These are phyloP conservation scores for Nyctalus aviator DNA, from an alignment of 2,797 vertebrate species.

Conservation along the genomic window DNA sequence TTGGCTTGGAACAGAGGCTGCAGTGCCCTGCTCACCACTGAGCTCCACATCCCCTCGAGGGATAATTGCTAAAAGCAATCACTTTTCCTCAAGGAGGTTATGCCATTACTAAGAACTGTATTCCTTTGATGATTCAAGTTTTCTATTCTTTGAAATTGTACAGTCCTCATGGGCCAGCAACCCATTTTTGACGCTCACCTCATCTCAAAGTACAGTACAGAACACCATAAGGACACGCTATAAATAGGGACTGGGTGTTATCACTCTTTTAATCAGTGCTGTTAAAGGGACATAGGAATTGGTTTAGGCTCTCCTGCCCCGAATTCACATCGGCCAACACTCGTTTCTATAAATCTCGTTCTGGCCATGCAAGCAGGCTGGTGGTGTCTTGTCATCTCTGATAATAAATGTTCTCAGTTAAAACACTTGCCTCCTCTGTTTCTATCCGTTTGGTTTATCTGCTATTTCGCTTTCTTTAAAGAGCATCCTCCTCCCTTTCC, in stretches of 20 bases:
- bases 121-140: slow-evolving; percentile 52
- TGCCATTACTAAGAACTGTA: slow-evolving; percentile 42
- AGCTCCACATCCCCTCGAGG: neutral
- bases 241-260: slow-evolving; percentile 52
- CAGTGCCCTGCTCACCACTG: neutral
- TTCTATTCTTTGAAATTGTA: slow-evolving; percentile 11
- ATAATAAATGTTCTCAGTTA: neutral
- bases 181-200: slow-evolving; percentile 70
- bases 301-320: neutral
- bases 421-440: neutral
- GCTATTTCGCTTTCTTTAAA: neutral
- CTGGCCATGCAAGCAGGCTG: neutral
- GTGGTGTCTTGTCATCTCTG: neutral
- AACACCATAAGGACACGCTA: slow-evolving; percentile 15
- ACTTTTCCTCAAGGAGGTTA: slow-evolving; percentile 54
- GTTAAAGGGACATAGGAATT: slow-evolving; percentile 1
- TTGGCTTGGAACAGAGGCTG: neutral
- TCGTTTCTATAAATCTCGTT: neutral
- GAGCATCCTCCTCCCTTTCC: neutral
- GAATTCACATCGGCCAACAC: neutral
- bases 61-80: neutral
- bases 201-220: slow-evolving; percentile 41
- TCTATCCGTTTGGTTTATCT: neutral
- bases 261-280: neutral
- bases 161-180: slow-evolving; percentile 66